These are phyloP conservation scores for Dicranocentrus wangi DNA, from an alignment of 2,888 invertebrate species.

Conservation along the genomic window DNA sequence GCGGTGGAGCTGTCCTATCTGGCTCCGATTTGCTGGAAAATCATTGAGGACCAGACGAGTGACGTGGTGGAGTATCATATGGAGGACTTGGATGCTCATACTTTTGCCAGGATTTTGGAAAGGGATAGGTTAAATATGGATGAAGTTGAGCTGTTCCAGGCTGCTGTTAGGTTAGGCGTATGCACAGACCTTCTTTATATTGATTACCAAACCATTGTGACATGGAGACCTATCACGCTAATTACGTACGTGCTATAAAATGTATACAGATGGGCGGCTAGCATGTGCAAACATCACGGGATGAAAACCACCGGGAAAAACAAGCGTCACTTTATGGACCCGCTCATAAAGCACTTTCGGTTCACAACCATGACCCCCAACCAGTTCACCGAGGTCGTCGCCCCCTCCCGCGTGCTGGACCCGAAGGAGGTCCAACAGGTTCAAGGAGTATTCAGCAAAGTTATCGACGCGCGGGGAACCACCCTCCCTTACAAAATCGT, in stretches of 20 bases:
- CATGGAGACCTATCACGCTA: no score
- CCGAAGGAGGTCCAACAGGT: slow-evolving; percentile 64
- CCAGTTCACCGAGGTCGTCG: slow-evolving; percentile 64
- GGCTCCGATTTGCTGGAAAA: slow-evolving; percentile 67
- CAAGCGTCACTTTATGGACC: slow-evolving; percentile 64
- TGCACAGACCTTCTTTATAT: background rate
- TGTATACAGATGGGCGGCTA: slow-evolving; percentile 70
- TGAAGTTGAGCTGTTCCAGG: slow-evolving; percentile 68
- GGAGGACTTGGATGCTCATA: slow-evolving; percentile 63
- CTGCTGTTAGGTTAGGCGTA: slow-evolving; percentile 63
- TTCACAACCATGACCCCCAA: slow-evolving; percentile 65
- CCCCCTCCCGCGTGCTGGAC: slow-evolving; percentile 68
- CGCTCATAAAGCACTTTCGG: slow-evolving; percentile 65
- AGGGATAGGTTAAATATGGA: slow-evolving; percentile 66
- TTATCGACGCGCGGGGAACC: background rate
- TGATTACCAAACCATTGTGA: background rate
- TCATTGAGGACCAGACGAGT: slow-evolving; percentile 65
- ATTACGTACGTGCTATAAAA: no score
- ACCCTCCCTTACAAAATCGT: slow-evolving; percentile 42
- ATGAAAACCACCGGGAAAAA: slow-evolving; percentile 67
- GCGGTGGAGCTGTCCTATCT: slow-evolving; percentile 65
- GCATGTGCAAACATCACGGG: slow-evolving; percentile 57
- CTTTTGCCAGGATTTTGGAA: slow-evolving; percentile 62
- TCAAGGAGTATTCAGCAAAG: slow-evolving; percentile 21
- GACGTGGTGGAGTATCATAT: slow-evolving; percentile 65